phyloP scores from a whole-genome alignment of 2,113 vertebrate genomes.

The Phrynosoma blainvillii region DNA sequence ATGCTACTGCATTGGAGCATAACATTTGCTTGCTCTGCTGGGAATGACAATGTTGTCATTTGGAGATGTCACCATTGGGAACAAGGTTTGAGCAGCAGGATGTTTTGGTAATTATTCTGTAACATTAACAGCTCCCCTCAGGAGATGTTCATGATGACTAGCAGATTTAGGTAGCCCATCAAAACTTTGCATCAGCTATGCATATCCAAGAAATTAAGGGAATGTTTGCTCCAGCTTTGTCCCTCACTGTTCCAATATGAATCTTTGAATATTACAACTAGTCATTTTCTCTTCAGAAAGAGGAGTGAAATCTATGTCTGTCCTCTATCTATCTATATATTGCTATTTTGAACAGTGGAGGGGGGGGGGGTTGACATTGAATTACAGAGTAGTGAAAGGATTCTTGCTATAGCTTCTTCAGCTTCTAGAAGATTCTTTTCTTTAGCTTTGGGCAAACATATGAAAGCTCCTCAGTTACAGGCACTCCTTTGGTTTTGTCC shows the following conservation, averaged over 20 bases:
- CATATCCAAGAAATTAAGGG: neutral
- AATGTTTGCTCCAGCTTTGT: neutral
- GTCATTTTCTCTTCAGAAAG: neutral
- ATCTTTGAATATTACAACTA: neutral
- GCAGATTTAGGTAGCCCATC: neutral
- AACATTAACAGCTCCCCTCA: neutral
- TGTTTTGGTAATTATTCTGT: conserved; percentile 4
- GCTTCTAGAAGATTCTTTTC: too few relatives aligned
- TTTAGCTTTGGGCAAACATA: too few relatives aligned
- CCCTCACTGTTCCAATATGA: neutral
- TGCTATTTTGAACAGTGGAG: too few relatives aligned
- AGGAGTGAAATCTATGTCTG: too few relatives aligned
- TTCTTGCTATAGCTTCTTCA: too few relatives aligned
- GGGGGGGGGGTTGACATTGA: too few relatives aligned
- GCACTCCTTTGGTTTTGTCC: too few relatives aligned
- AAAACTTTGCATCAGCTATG: neutral
- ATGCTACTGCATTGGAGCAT: neutral
- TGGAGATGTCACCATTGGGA: conserved; percentile 1
- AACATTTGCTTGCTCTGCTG: conserved; percentile 1
- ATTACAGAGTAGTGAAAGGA: too few relatives aligned
- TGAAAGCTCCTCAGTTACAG: too few relatives aligned
- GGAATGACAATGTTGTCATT: conserved; percentile 17
- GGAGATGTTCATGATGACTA: neutral
- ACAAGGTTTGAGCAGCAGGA: neutral
- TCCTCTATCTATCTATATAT: too few relatives aligned